Base-by-base conservation (phyloP, 1,140 invertebrate genomes). In the Scaptodrosophila lebanonensis region DNA sequence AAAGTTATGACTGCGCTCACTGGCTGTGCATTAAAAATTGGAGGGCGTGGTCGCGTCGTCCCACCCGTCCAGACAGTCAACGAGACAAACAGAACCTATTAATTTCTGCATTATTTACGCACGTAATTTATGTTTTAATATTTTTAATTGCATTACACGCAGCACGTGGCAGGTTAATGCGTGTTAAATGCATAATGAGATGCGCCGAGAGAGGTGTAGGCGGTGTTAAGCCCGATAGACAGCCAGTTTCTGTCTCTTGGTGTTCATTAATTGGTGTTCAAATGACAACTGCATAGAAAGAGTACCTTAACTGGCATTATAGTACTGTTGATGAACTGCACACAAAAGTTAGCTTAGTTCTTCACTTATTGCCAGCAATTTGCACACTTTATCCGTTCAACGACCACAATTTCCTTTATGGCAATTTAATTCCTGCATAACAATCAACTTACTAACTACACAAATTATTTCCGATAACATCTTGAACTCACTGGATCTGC, bases 21-120 rank as follows among this genome's bases (percentile, higher is more conserved):
- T 36, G 43, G 44, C 33, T 36, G 43, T 25, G 33, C 45, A 44
- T 16, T 16, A 30, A 20, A 27, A n/a, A 11, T 6, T 13, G 20
- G 4, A 0, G 20, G 7, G 18, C 0, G 8, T 2, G 1, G 35
- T 11, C 2, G 38, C 2, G n/a, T n/a, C n/a, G n/a, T n/a, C n/a
- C n/a, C n/a, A n/a, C n/a, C n/a, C n/a, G n/a, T n/a, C n/a, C n/a
- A n/a, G n/a, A n/a, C n/a, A n/a, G n/a, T n/a, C n/a, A n/a, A n/a
- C n/a, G 13, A 33, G 30, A 43, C 39, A 56, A 64, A 68, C 64
- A 52, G 71, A 76, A 76, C 70, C 82, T 82, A 82, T 82, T 82
- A 82, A 82, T 82, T 82, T 82, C 57, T 82, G 70, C 75, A 82
- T 82, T 82, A 82, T 82, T 82, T 66, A 79, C 69, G 75, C 75